These are phyloP conservation scores for Heliconius aoede DNA, from an alignment of 2,888 invertebrate genomes.

Conservation along the genomic window DNA sequence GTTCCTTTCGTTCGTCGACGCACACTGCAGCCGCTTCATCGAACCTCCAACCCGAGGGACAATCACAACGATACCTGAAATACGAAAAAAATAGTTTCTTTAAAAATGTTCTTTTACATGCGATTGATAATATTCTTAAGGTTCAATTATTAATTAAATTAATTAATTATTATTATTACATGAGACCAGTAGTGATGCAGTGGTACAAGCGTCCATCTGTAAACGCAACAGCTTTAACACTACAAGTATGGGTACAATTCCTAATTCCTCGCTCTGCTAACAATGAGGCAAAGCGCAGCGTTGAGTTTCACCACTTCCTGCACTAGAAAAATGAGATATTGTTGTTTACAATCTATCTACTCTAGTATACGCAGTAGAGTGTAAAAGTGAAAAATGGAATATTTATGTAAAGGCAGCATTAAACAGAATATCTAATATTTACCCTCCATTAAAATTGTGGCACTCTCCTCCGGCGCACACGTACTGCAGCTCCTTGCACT, in stretches of 20 bases:
- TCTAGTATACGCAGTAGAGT: neutral
- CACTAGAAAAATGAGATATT: no score
- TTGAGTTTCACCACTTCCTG: no score
- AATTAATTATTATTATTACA: no score
- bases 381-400: neutral
- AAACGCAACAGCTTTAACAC: no score
- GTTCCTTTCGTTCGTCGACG: conserved; percentile 89
- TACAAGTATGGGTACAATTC: no score
- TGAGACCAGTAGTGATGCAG: no score
- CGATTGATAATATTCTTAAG: no score
- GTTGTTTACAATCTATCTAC: neutral
- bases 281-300: no score
- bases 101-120: neutral
- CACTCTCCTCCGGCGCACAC: conserved; percentile 93
- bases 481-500: conserved; percentile 87
- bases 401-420: neutral
- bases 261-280: no score
- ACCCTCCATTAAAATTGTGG: conserved; percentile 91
- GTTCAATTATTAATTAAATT: no score
- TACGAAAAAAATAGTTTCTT: neutral
- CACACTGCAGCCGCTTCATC: conserved; percentile 88
- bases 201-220: no score
- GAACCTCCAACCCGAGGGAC: conserved; percentile 89
- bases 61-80: conserved; percentile 87
- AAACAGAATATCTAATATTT: conserved; percentile 38